These are phyloP conservation scores for Patagioenas fasciata DNA, from an alignment of 2,113 vertebrate genomes.

Conservation along the genomic window DNA sequence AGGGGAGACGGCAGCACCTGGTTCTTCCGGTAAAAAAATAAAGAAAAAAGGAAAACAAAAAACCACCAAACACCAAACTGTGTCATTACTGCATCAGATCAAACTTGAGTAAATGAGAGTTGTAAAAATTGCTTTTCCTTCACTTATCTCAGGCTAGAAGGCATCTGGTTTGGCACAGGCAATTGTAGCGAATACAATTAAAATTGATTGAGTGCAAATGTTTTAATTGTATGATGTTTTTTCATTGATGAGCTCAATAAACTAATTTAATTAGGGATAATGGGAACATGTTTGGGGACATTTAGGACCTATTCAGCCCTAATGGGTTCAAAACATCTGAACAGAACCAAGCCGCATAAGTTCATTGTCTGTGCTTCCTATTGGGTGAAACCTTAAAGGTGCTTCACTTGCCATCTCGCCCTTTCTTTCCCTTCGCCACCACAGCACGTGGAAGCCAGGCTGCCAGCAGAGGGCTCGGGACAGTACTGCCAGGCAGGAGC, in stretches of 20 bases:
- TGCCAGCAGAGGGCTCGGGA: too few species aligned
- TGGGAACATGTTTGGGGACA: slow-evolving; percentile 2
- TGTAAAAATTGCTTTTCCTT: slow-evolving; percentile 40
- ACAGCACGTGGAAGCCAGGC: background rate
- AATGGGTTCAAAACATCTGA: slow-evolving; percentile 36
- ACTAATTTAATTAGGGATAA: slow-evolving; percentile 45
- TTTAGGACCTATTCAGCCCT: background rate
- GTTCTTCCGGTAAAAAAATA: background rate
- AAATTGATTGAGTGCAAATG: slow-evolving; percentile 66
- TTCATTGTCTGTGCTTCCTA: background rate
- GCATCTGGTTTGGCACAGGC: slow-evolving; percentile 43
- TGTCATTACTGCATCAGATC: background rate
- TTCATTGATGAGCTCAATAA: slow-evolving; percentile 37
- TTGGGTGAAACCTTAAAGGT: background rate
- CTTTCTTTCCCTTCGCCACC: background rate
- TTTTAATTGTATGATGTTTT: slow-evolving; percentile 61
- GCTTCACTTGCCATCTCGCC: background rate
- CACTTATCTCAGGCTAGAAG: slow-evolving; percentile 19
- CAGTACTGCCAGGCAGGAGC: background rate
- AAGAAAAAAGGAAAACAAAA: too few species aligned
- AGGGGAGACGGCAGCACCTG: background rate
- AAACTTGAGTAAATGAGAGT: background rate
- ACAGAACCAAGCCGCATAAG: background rate
- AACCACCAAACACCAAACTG: too few species aligned
- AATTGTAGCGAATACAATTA: slow-evolving; percentile 34